Evolutionary conservation across 2,113 vertebrate genomes (phyloP), one percentile per base, ranked within the genome.

Genomic region (Sapayoa aenigma): DNA sequence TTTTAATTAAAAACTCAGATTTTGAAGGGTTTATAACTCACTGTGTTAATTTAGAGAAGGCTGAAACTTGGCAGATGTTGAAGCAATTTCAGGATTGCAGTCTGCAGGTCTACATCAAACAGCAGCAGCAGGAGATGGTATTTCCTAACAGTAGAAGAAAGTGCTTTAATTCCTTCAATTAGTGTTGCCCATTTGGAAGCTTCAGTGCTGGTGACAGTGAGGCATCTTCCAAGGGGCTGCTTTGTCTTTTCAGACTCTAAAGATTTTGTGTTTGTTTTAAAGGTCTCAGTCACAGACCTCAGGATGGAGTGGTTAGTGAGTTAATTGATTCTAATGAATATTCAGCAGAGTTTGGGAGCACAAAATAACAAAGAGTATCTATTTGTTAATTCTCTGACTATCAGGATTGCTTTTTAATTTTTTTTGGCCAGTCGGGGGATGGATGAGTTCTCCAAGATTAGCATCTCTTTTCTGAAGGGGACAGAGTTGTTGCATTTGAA

Each of bases 1-100:
- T 62, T 93, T 87, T 89, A 79, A 84, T 93, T 76, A 94, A 92
- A 78, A 74, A 17, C 56, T 66, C 24, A 8, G 8, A 41, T 78
- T 95, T 75, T 84, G 81, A 77, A 66, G 50, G 65, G 81, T 94
- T 90, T 19, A 19, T 93, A 92, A 93, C 41, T 97, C 56, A 49
- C 39, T 20, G 11, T n/a, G 31, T 85, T 87, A 42, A 75, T 83
- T 88, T 90, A 82, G 35, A 67, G 75, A n/a, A 59, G 42, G 44
- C 52, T 68, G 71, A 50, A 89, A 50, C 42, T 86, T 91, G 72
- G 78, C 86, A 93, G 63, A 39, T 23, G 42, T 39, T 69, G 73
- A 80, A 53, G 27, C 66, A 50, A 24, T 87, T 87, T 79, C 44
- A 42, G 53, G 44, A 73, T 76, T 74, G 9, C 31, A 9, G 56